Percentiles rank a stretch among this genome's conserved stretches.
Evolutionary conservation across 2,797 vertebrate species (phyloP).

Genomic region (Protosalanx chinensis): DNA sequence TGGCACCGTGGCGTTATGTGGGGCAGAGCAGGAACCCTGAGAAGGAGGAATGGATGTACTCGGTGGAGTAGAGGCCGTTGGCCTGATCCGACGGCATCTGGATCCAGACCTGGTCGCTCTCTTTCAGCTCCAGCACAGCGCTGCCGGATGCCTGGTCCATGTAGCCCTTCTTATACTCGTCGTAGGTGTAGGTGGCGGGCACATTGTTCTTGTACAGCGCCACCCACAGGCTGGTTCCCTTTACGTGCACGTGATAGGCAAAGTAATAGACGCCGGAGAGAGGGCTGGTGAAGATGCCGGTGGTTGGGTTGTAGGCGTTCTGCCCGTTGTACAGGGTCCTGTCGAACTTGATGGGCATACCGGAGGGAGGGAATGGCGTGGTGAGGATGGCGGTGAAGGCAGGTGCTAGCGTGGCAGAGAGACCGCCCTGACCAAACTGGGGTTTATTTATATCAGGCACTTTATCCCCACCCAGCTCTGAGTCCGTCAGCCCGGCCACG

Average conservation of each 20-base stretch:
- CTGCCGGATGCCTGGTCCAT: slow-evolving; percentile 99
- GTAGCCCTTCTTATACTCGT: slow-evolving; percentile 99
- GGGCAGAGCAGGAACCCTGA: slow-evolving; percentile 97
- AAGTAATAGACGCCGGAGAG: slow-evolving; percentile 96
- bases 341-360: slow-evolving; percentile 96
- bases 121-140: slow-evolving; percentile 94
- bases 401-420: slow-evolving; percentile 83
- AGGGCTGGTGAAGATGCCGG: slow-evolving; percentile 94
- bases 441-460: slow-evolving; percentile 83
- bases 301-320: slow-evolving; percentile 89
- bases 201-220: slow-evolving; percentile 99
- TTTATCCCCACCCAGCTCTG: slow-evolving; percentile 82
- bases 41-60: slow-evolving; percentile 99
- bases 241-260: slow-evolving; percentile 95
- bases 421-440: slow-evolving; percentile 80
- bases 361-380: slow-evolving; percentile 92
- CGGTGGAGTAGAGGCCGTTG: slow-evolving; percentile 96
- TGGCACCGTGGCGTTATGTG: slow-evolving; percentile 82
- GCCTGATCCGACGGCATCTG: slow-evolving; percentile 99
- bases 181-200: slow-evolving; percentile 97
- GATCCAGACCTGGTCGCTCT: slow-evolving; percentile 96
- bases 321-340: slow-evolving; percentile 97
- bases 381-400: slow-evolving; percentile 96
- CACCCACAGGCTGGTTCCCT: slow-evolving; percentile 98
- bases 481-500: slow-evolving; percentile 80